These are phyloP conservation scores for Linepithema humile DNA, from an alignment of 1,140 invertebrate species.

Conservation along the genomic window DNA sequence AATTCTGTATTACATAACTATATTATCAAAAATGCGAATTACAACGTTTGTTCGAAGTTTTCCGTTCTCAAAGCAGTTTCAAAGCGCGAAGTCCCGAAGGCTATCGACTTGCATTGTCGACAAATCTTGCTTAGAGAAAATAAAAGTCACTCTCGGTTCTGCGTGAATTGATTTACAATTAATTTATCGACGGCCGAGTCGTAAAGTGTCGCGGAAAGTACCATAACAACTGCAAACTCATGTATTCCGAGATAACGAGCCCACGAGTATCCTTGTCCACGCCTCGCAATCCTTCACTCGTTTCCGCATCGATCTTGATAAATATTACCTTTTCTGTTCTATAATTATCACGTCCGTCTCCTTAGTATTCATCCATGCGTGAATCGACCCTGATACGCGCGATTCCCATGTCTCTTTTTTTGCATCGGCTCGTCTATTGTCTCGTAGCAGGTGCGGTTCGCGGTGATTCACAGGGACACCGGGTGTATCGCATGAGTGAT, in stretches of 20 bases:
- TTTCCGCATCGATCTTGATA: slow-evolving; percentile 2
- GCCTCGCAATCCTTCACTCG: background rate
- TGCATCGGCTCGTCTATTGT: background rate
- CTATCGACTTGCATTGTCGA: no score
- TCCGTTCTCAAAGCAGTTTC: no score
- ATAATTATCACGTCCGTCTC: slow-evolving; percentile 5
- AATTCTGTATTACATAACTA: background rate
- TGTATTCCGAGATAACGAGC: no score
- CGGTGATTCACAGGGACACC: background rate
- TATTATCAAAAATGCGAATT: background rate
- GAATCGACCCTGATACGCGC: background rate
- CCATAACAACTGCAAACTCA: no score
- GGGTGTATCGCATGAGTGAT: background rate
- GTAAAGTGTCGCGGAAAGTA: no score
- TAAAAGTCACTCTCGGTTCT: no score
- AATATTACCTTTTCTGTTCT: background rate
- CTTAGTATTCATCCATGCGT: slow-evolving; percentile 21
- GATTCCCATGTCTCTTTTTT: background rate
- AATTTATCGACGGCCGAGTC: no score
- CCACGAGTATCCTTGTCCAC: no score
- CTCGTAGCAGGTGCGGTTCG: background rate
- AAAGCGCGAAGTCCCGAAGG: no score
- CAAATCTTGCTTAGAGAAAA: no score
- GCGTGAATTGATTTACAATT: no score
- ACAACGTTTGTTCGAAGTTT: background rate